phyloP scores from a whole-genome alignment of 2,113 vertebrate genomes.

The Hippocampus mohnikei region DNA sequence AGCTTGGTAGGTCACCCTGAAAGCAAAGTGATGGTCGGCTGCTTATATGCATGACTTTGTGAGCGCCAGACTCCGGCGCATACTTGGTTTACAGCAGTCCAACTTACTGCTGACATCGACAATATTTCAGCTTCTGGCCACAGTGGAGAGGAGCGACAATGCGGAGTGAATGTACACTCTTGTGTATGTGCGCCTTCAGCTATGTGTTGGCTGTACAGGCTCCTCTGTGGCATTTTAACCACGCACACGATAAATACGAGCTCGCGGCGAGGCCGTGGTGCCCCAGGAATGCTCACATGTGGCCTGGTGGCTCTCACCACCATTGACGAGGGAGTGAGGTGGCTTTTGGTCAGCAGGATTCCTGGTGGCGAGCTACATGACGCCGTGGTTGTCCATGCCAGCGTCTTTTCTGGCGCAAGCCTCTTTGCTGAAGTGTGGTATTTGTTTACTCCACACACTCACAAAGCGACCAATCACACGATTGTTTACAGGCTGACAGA shows the following conservation, averaged over 20 bases:
- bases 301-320: constrained; percentile 68
- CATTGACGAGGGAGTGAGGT: constrained; percentile 70
- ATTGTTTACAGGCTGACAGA: constrained; percentile 62
- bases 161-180: constrained; percentile 22
- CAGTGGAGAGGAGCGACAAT: constrained; percentile 32
- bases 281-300: constrained; percentile 75
- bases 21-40: constrained; percentile 51
- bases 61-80: constrained; percentile 34
- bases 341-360: constrained; percentile 69
- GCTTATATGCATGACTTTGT: constrained; percentile 36
- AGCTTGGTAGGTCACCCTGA: constrained; percentile 46
- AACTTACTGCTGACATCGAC: constrained; percentile 43
- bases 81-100: constrained; percentile 44
- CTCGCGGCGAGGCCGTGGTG: constrained; percentile 69
- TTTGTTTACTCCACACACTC: constrained; percentile 59
- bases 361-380: constrained; percentile 62
- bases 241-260: constrained; percentile 77
- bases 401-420: constrained; percentile 58
- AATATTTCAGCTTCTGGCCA: constrained; percentile 48
- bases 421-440: constrained; percentile 60
- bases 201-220: constrained; percentile 65
- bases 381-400: constrained; percentile 44
- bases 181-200: constrained; percentile 46
- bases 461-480: constrained; percentile 51
- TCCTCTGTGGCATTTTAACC: constrained; percentile 67